These are phyloP conservation scores for rat (Rattus norvegicus) DNA, from an alignment of 2,113 vertebrate species.

Conservation along the genomic window GRCr8 NC_086027.1:82419501-82420000, in stretches of 20 bases:
- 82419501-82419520: not conserved
- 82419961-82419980: not conserved
- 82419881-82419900: conserved; percentile 4
- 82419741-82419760: not conserved
- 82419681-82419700: not conserved
- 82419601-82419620: not conserved
- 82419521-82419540: not conserved
- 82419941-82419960: not conserved
- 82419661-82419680: not conserved
- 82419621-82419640: not conserved
- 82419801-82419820: not conserved
- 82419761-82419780: not conserved
- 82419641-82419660: not conserved
- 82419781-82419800: not conserved
- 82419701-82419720: not conserved
- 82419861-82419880: not conserved
- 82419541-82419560: not conserved
- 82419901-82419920: not conserved
- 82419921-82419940: not conserved
- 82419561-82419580: not conserved
- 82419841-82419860: not conserved
- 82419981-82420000: not conserved
- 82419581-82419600: not conserved
- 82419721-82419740: not conserved
- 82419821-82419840: not conserved